Evolutionary conservation across 2,888 invertebrate species (phyloP).

Genomic region (Pseudeuparius sepicola): DNA sequence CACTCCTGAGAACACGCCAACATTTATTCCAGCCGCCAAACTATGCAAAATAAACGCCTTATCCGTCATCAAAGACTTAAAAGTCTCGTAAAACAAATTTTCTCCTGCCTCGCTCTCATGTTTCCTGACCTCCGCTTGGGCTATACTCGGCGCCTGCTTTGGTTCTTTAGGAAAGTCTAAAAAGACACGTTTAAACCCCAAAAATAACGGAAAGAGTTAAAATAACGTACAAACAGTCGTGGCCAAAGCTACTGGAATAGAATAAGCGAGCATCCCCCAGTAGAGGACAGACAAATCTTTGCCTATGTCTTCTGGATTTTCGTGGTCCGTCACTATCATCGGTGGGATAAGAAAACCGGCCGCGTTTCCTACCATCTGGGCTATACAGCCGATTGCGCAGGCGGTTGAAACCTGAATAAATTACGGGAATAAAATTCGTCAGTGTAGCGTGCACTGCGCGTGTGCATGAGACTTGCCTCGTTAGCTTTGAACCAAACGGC

Average conservation of each 20-base stretch:
- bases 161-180: constrained; percentile 50
- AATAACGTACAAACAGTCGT: constrained; percentile 20
- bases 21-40: constrained; percentile 82
- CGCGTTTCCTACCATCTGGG: constrained; percentile 60
- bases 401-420: constrained; percentile 44
- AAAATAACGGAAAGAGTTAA: too few relatives aligned
- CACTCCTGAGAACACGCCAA: constrained; percentile 90
- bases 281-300: constrained; percentile 42
- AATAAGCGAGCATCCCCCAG: constrained; percentile 44
- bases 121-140: constrained; percentile 45
- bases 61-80: constrained; percentile 66
- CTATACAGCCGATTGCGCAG: constrained; percentile 59
- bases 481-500: constrained; percentile 96
- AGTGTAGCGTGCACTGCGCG: background rate
- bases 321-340: constrained; percentile 35
- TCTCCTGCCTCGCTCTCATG: constrained; percentile 41
- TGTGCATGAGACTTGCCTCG: constrained; percentile 59
- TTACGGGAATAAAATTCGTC: background rate
- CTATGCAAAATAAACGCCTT: constrained; percentile 69
- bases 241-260: constrained; percentile 35
- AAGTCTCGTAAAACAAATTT: constrained; percentile 52
- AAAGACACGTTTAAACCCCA: too few relatives aligned
- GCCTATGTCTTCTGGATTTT: constrained; percentile 25
- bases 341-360: constrained; percentile 60
- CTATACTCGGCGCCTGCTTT: constrained; percentile 44